Evolutionary conservation across 1,140 invertebrate genomes (phyloP).

Genomic region (Drosophila albomicans): DNA sequence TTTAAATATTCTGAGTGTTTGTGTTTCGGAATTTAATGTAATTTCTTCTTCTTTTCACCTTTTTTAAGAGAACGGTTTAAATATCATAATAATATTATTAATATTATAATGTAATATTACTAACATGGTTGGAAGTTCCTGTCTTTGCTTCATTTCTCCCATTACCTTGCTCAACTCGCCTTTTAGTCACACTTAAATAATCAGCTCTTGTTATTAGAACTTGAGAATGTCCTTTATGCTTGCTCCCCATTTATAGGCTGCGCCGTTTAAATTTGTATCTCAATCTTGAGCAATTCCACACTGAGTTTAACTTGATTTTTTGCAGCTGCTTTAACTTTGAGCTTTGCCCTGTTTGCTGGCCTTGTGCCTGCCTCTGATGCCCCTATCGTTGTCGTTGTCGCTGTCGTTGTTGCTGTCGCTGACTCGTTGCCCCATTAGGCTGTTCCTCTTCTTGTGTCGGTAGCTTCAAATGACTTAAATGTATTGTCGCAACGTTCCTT

Average conservation of each 20-base stretch:
- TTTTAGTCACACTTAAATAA: neutral
- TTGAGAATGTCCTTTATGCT: neutral
- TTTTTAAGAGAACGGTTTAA: no score
- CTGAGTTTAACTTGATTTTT: constrained; percentile 19
- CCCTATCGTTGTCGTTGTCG: neutral
- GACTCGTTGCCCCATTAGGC: constrained; percentile 13
- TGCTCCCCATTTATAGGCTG: neutral
- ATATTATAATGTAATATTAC: no score
- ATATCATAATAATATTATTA: no score
- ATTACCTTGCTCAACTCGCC: no score
- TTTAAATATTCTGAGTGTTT: no score
- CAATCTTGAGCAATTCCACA: constrained; percentile 15
- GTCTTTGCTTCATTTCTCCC: no score
- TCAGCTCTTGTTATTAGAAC: neutral
- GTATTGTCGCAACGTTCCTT: constrained; percentile 46
- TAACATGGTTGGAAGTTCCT: no score
- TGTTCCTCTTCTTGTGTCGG: constrained; percentile 1
- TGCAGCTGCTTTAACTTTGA: constrained; percentile 42
- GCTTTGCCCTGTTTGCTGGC: constrained; percentile 21
- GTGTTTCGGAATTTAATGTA: no score
- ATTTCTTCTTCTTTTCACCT: no score
- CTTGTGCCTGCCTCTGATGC: neutral
- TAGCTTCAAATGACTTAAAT: constrained; percentile 49
- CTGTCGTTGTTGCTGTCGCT: neutral
- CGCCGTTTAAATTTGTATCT: constrained; percentile 16